These are phyloP conservation scores for Pelecanus crispus DNA, from an alignment of 2,113 vertebrate species.

Conservation along the genomic window DNA sequence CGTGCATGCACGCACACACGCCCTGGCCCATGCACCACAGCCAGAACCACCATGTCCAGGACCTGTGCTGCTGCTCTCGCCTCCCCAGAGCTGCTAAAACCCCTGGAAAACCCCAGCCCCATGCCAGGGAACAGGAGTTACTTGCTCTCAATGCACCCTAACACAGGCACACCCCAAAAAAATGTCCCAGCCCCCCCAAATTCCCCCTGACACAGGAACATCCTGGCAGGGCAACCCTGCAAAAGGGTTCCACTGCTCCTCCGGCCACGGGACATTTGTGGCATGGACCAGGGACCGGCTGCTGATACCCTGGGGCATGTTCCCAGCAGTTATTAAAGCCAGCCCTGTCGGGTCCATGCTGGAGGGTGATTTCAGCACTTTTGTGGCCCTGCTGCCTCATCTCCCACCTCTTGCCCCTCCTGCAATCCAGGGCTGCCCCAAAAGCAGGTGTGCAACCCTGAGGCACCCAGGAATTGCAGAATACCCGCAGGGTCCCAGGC, in stretches of 20 bases:
- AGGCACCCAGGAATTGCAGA: background rate
- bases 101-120: background rate
- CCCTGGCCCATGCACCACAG: rapidly evolving
- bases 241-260: background rate
- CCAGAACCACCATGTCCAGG: background rate
- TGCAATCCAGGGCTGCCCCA: background rate
- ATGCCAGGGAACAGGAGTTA: background rate
- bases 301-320: background rate
- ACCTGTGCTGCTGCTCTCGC: rapidly evolving
- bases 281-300: rapidly evolving
- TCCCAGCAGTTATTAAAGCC: background rate
- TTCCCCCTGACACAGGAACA: background rate
- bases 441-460: rapidly evolving
- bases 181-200: background rate
- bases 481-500: background rate
- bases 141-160: background rate
- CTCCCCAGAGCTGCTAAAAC: background rate
- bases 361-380: conserved; percentile 11
- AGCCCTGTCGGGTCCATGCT: background rate
- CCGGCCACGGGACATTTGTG: rapidly evolving
- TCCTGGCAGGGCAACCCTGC: background rate
- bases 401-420: background rate
- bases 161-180: background rate
- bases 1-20: background rate
- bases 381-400: background rate